These are phyloP conservation scores for Brachionus sp. DNA, from an alignment of 1,140 invertebrate species.

Conservation along the genomic window DNA sequence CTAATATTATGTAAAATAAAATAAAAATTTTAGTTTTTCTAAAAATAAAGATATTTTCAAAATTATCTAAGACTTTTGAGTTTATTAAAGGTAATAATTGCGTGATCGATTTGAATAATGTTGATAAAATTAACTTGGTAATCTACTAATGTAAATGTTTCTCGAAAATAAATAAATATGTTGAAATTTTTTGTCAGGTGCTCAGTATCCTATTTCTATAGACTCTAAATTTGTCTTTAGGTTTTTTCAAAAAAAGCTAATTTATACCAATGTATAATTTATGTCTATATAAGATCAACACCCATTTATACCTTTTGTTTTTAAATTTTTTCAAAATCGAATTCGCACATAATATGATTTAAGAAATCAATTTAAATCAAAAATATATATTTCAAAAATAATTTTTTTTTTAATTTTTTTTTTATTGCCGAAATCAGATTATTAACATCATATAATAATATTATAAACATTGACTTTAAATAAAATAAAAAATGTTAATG, in stretches of 20 bases:
- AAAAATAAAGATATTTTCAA: background rate
- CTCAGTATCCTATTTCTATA: background rate
- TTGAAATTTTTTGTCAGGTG: background rate
- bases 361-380: background rate
- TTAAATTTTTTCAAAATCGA: background rate
- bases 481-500: background rate
- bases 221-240: background rate
- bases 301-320: background rate
- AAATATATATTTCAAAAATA: background rate
- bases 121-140: background rate
- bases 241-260: background rate
- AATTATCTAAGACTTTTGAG: background rate
- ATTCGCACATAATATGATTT: too few species aligned
- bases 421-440: background rate
- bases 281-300: too few species aligned
- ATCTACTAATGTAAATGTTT: conserved; percentile 5
- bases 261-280: background rate
- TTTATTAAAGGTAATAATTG: background rate
- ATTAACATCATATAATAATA: background rate
- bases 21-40: too few species aligned
- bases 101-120: background rate
- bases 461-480: background rate
- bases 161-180: background rate
- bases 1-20: too few species aligned
- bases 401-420: background rate